A percentile compares a stretch with the other conserved stretches of the same genome.
phyloP scores from a whole-genome alignment of 2,113 vertebrate genomes.

The Solenodon paradoxus region DNA sequence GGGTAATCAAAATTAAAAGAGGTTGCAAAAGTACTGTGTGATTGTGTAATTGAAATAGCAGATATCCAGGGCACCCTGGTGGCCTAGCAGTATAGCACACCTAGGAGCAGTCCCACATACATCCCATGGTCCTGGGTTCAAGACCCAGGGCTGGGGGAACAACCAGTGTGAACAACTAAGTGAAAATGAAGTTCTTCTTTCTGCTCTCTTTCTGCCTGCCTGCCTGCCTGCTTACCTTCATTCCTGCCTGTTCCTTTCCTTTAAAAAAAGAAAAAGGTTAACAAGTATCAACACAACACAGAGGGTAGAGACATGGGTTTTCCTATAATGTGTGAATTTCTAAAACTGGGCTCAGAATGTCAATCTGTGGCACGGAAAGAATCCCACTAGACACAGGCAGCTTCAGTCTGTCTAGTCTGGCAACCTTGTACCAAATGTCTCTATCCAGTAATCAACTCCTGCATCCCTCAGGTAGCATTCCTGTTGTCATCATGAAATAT shows the following conservation, averaged over 20 bases:
- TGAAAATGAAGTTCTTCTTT: too few relatives aligned
- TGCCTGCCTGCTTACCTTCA: too few relatives aligned
- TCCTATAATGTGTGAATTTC: neutral
- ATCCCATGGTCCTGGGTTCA: too few relatives aligned
- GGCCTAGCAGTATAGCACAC: too few relatives aligned
- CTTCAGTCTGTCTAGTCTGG: neutral
- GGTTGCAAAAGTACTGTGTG: neutral
- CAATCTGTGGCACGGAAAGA: neutral
- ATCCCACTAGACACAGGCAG: neutral
- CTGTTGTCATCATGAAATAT: neutral
- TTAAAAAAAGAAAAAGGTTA: too few relatives aligned
- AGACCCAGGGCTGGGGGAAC: too few relatives aligned
- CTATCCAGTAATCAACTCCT: neutral
- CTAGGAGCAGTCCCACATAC: too few relatives aligned
- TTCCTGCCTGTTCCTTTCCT: too few relatives aligned
- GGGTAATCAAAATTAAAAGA: neutral
- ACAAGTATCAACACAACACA: neutral
- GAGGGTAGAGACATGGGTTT: neutral
- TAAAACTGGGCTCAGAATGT: neutral
- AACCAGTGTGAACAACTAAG: too few relatives aligned
- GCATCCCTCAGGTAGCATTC: neutral
- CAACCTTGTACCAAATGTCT: neutral
- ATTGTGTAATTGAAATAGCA: neutral
- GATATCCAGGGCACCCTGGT: too few relatives aligned
- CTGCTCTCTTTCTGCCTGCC: too few relatives aligned